Evolutionary conservation across 2,797 vertebrate species (phyloP).

Genomic region (Characodon lateralis): DNA sequence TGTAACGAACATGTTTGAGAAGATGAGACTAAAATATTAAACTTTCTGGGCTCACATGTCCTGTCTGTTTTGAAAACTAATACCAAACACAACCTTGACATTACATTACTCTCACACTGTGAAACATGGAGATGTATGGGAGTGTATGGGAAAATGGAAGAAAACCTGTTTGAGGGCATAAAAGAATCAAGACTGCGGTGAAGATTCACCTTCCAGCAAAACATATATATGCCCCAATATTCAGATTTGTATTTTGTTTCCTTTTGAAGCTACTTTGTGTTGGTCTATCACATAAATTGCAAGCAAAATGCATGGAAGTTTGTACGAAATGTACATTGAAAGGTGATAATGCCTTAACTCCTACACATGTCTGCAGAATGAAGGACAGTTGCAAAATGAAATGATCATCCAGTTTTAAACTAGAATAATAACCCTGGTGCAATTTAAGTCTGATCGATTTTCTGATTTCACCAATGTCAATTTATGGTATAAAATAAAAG

Average conservation of each 20-base stretch:
- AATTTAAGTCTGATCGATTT: background rate
- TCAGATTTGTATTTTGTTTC: background rate
- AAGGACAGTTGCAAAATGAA: background rate
- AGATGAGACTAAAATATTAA: too few relatives aligned
- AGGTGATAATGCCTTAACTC: background rate
- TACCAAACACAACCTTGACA: too few relatives aligned
- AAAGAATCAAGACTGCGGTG: too few relatives aligned
- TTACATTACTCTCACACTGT: too few relatives aligned
- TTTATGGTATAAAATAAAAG: background rate
- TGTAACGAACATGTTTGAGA: too few relatives aligned
- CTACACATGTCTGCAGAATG: background rate
- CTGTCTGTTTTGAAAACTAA: too few relatives aligned
- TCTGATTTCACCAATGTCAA: background rate
- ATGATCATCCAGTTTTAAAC: background rate
- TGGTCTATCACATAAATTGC: background rate
- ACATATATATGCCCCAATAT: too few relatives aligned
- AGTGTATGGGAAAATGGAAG: too few relatives aligned
- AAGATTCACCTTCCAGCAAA: too few relatives aligned
- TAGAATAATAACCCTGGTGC: background rate
- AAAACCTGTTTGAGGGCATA: too few relatives aligned
- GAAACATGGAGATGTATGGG: too few relatives aligned
- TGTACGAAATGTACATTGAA: background rate
- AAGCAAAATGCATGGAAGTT: background rate
- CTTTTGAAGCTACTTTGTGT: background rate
- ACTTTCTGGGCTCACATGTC: too few relatives aligned